Evolutionary conservation across 2,888 invertebrate species (phyloP), one percentile per base, ranked within the genome.

Genomic region (Himalopsyche tibetana): DNA sequence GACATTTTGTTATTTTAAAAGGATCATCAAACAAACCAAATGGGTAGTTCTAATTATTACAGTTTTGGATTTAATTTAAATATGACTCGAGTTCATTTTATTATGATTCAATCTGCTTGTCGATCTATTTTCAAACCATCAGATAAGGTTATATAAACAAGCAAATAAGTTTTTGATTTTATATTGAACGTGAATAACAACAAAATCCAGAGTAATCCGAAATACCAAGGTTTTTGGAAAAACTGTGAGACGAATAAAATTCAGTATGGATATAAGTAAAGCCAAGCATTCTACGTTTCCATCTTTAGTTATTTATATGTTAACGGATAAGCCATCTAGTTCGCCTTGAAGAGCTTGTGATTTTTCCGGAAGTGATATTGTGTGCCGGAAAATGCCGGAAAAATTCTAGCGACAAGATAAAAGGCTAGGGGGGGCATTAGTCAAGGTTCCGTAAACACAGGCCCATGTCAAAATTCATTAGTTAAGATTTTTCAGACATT

Each of bases 331-430:
- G 63, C 63, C 63, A 63, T 63, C 63, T 63, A 63, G 63, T 63
- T 63, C 11, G 63, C 63, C 63, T 63, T 63, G 19, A 63, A 63
- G 63, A 63, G 19, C 19, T 19, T n/a, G 63, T 63, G 63, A 63
- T 63, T 63, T 63, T 63, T 63, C 63, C 63, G 63, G 63, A 63
- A 63, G 63, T 63, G 63, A 63, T 63, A 63, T 63, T 63, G 63
- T 63, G 63, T 63, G 63, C 63, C 63, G 63, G 63, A 63, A 63
- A 63, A 19, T 28, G 63, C 63, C 19, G 63, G 63, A 63, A 63
- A 63, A 63, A 63, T 63, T 4, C 63, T 19, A 63, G 63, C n/a
- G 63, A 63, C 63, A 15, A 63, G 63, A 63, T 63, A 63, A 63
- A 63, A 63, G 63, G 63, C 63, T 19, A 28, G 63, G 63, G 56